Conservation (phyloP, 2,888 invertebrate genomes). For the Nephrotoma appendiculata region DNA sequence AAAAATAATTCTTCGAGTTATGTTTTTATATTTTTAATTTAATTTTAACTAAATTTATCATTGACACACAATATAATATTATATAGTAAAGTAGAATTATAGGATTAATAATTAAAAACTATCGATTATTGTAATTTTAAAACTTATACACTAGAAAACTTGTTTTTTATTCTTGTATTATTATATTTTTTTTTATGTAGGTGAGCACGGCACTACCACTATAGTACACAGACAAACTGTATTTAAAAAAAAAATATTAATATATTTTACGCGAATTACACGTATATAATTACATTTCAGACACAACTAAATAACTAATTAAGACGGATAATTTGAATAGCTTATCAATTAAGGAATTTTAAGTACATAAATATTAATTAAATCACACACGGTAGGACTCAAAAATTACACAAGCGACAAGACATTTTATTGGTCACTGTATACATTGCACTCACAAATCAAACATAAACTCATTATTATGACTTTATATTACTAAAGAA, state of each 20-base stretch:
- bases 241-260: neutral
- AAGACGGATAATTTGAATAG: neutral
- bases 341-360: neutral
- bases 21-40: neutral
- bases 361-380: neutral
- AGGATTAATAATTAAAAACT: neutral
- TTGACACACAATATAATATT: neutral
- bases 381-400: neutral
- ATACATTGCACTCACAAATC: neutral
- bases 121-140: neutral
- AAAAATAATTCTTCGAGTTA: neutral
- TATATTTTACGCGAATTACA: neutral
- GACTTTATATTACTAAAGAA: neutral
- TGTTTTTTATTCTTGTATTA: neutral
- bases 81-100: neutral
- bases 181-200: neutral
- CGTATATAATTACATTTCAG: neutral
- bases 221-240: neutral
- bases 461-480: neutral
- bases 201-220: neutral
- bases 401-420: neutral
- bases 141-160: neutral
- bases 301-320: neutral
- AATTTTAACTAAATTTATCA: neutral
- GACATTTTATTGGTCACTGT: neutral